These are phyloP conservation scores for Thymelicus lineola DNA, from an alignment of 2,888 invertebrate genomes.

Conservation along the genomic window DNA sequence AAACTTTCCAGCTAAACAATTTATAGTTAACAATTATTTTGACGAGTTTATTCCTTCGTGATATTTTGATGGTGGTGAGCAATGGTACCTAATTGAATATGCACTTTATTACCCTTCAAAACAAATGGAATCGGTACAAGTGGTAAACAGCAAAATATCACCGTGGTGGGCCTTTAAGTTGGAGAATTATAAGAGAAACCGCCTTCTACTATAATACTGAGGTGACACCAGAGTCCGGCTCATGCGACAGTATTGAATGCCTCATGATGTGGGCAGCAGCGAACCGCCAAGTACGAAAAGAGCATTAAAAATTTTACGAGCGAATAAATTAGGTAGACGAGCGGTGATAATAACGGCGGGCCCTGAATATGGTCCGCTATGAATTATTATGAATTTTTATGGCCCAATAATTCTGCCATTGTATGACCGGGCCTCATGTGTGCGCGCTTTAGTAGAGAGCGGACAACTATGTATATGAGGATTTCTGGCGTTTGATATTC, in stretches of 20 bases:
- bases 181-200: too few species aligned
- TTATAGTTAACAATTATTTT: too few species aligned
- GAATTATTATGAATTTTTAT: constrained; percentile 29
- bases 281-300: neutral
- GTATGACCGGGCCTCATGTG: neutral
- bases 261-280: neutral
- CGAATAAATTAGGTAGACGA: constrained; percentile 18
- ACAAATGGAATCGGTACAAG: neutral
- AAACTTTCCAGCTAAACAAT: too few species aligned
- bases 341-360: constrained; percentile 15
- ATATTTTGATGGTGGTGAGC: neutral
- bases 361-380: constrained; percentile 16
- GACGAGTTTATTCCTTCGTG: too few species aligned
- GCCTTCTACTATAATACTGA: too few species aligned
- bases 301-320: constrained; percentile 28
- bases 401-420: constrained; percentile 13
- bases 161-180: too few species aligned
- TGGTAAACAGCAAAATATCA: neutral
- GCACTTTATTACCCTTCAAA: constrained; percentile 8
- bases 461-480: too few species aligned
- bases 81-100: too few species aligned
- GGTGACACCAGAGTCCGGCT: too few species aligned
- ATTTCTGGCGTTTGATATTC: too few species aligned
- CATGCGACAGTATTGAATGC: neutral
- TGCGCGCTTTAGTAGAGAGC: neutral